Evolutionary conservation across 1,140 invertebrate species (phyloP).

Genomic region (Drosophila novamexicana): DNA sequence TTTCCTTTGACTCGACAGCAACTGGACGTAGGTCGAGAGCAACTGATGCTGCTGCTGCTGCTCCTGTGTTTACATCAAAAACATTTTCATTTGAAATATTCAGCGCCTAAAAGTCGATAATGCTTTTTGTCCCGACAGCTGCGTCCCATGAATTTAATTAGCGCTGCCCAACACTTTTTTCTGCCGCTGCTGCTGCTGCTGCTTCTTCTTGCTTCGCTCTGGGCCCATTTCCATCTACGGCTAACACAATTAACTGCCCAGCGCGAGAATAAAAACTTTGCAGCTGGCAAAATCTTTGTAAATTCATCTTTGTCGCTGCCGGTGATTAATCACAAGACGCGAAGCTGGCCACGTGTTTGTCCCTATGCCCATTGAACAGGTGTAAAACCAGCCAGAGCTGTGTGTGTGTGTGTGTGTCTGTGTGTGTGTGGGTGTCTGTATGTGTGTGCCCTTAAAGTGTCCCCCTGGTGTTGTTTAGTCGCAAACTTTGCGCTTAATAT

Average conservation of each 20-base stretch:
- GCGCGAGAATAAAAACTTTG: slow-evolving; percentile 65
- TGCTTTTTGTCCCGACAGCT: slow-evolving; percentile 66
- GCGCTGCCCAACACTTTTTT: slow-evolving; percentile 74
- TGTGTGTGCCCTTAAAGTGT: slow-evolving; percentile 60
- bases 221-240: slow-evolving; percentile 40
- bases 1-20: slow-evolving; percentile 62
- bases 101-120: slow-evolving; percentile 80
- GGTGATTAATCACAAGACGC: slow-evolving; percentile 74
- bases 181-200: neutral
- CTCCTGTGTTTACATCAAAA: slow-evolving; percentile 66
- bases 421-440: slow-evolving; percentile 26
- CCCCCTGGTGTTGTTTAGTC: slow-evolving; percentile 64
- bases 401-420: slow-evolving; percentile 4
- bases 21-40: slow-evolving; percentile 6
- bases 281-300: slow-evolving; percentile 68
- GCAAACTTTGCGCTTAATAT: slow-evolving; percentile 77
- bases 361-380: slow-evolving; percentile 68
- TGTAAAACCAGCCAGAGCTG: slow-evolving; percentile 47
- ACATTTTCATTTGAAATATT: slow-evolving; percentile 80
- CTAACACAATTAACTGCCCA: slow-evolving; percentile 76
- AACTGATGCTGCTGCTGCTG: neutral
- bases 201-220: slow-evolving; percentile 9
- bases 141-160: slow-evolving; percentile 81
- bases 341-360: slow-evolving; percentile 26
- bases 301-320: slow-evolving; percentile 79